Evolutionary conservation across 2,113 vertebrate species (phyloP).

Genomic region (Otus sunia): DNA sequence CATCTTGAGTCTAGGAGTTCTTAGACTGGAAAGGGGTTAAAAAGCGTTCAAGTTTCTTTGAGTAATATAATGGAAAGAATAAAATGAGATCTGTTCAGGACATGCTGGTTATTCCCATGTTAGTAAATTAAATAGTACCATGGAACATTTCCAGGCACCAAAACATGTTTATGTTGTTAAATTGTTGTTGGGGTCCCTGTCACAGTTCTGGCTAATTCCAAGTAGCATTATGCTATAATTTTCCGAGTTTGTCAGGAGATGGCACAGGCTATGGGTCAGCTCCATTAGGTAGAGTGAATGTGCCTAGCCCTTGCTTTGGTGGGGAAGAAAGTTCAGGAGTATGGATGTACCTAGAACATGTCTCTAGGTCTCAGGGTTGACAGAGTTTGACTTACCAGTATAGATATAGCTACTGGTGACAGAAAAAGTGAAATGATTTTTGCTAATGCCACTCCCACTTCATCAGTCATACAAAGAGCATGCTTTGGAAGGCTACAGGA

Average conservation of each 20-base stretch:
- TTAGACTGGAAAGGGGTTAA: background rate
- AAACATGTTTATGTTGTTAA: background rate
- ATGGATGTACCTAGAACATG: background rate
- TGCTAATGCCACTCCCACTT: background rate
- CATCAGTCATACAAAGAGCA: background rate
- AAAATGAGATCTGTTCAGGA: background rate
- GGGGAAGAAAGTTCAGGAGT: background rate
- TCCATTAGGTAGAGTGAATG: background rate
- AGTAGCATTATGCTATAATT: background rate
- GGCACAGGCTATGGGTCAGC: background rate
- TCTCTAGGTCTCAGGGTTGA: background rate
- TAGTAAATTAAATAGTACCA: background rate
- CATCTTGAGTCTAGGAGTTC: background rate
- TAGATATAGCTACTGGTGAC: background rate
- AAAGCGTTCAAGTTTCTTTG: background rate
- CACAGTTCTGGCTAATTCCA: background rate
- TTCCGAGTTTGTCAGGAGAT: background rate
- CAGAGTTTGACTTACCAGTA: background rate
- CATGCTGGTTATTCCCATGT: background rate
- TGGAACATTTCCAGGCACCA: background rate
- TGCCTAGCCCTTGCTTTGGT: background rate
- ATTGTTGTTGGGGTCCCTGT: background rate
- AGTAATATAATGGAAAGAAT: background rate
- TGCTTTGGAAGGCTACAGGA: background rate
- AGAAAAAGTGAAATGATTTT: background rate